Base-by-base conservation (phyloP, 2,888 invertebrate genomes). In the Thysanoteuthis rhombus region DNA sequence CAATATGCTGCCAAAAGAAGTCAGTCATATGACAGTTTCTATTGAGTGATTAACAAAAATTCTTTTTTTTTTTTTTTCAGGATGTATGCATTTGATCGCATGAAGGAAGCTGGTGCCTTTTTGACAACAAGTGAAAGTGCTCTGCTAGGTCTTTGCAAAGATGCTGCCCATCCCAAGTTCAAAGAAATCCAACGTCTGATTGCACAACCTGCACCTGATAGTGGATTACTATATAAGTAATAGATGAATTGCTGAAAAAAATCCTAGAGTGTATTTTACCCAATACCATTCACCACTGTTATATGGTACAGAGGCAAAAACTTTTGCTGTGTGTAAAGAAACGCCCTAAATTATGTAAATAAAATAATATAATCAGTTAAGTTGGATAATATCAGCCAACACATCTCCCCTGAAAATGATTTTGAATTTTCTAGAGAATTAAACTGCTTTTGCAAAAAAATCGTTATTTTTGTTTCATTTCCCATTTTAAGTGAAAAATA, bases 41-140 rank as follows among this genome's bases (percentile, higher is more conserved):
- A n/a, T n/a, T n/a, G n/a, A n/a, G n/a, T n/a, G n/a, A n/a, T n/a
- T n/a, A n/a, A n/a, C n/a, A n/a, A n/a, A n/a, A 12, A 75, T 75
- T 36, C 16, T n/a, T 75, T 75, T 75, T n/a, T 75, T n/a, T 75
- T n/a, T 10, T n/a, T 75, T n/a, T 75, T 12, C 95, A 97, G 97
- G 94, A 96, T 97, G 96, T 97, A 94, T 95, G 96, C 97, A 10
- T 95, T 97, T 75, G 95, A 97, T 94, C 94, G 97, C 52, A 96
- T 97, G 96, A 95, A 95, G 90, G 96, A 96, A 39, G 96, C 96
- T 6, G 97, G 97, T 16, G 97, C 97, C 16, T 96, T 95, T 94
- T 94, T 97, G 25, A 97, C 97, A 2, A 97, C 97, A 4, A 96
- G 96, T 94, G 97, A 97, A 94, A 95, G 96, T 94, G 96, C 96